Percentiles rank a stretch among this genome's conserved stretches.
These are phyloP conservation scores for Masnerella sp. DNA, from an alignment of 2,888 invertebrate genomes.

Conservation along the genomic window DNA sequence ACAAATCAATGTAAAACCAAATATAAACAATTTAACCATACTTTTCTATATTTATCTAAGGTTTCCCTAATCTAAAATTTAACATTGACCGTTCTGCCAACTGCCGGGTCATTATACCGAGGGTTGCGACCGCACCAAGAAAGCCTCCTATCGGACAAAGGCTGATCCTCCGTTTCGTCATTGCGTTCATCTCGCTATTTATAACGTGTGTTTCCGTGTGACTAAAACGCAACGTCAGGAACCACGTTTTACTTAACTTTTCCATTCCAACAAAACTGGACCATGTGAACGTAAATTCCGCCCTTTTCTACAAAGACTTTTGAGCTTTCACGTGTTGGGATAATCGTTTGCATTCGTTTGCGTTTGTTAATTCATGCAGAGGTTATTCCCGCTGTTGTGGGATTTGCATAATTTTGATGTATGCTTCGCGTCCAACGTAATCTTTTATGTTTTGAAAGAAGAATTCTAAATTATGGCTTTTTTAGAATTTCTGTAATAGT, in stretches of 20 bases:
- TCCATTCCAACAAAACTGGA: neutral
- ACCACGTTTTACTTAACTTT: neutral
- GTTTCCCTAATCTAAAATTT: conserved; percentile 57
- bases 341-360: too few relatives aligned
- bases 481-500: too few relatives aligned
- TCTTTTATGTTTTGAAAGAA: too few relatives aligned
- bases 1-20: too few relatives aligned
- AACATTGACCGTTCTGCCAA: conserved; percentile 55
- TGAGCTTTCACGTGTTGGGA: too few relatives aligned
- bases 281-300: neutral
- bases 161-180: conserved; percentile 15
- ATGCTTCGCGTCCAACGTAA: too few relatives aligned
- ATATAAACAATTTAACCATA: too few relatives aligned
- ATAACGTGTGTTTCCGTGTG: conserved; percentile 6
- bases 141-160: conserved; percentile 13
- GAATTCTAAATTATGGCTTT: too few relatives aligned
- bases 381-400: too few relatives aligned
- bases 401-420: too few relatives aligned
- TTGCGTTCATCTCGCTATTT: conserved; percentile 33
- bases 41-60: conserved; percentile 58
- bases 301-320: too few relatives aligned
- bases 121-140: conserved; percentile 17
- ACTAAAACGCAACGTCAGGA: neutral
- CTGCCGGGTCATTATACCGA: conserved; percentile 56
- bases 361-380: too few relatives aligned